phyloP scores from a whole-genome alignment of 2,888 invertebrate species.

The Scaptomyza cyrtandrae region DNA sequence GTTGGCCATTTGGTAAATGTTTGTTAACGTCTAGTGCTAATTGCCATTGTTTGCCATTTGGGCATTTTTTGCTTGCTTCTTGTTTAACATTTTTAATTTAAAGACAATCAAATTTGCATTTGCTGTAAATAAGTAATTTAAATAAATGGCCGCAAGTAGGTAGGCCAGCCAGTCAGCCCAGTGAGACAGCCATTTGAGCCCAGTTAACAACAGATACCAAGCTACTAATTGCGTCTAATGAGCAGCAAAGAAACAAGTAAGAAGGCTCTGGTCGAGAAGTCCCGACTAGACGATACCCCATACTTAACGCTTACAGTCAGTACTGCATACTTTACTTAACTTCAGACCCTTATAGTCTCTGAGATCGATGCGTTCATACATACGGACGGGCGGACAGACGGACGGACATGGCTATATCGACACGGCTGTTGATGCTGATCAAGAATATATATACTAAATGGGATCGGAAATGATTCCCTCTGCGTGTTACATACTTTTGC shows the following conservation, averaged over 20 bases:
- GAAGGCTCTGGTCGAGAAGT: too few relatives aligned
- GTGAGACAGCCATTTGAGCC: slow-evolving; percentile 29
- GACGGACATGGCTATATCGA: too few relatives aligned
- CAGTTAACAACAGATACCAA: slow-evolving; percentile 34
- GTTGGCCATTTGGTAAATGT: slow-evolving; percentile 70
- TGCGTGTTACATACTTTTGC: too few relatives aligned
- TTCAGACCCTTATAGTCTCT: too few relatives aligned
- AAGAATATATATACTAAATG: too few relatives aligned
- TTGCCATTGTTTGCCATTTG: slow-evolving; percentile 68
- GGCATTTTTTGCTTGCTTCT: slow-evolving; percentile 13
- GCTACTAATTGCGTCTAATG: slow-evolving; percentile 72
- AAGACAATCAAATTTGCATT: slow-evolving; percentile 74
- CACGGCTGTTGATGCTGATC: too few relatives aligned
- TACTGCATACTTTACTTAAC: too few relatives aligned
- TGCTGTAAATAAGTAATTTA: slow-evolving; percentile 71
- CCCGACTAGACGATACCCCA: too few relatives aligned
- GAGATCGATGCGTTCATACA: too few relatives aligned
- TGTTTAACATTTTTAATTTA: slow-evolving; percentile 63
- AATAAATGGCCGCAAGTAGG: slow-evolving; percentile 53
- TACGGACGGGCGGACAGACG: too few relatives aligned
- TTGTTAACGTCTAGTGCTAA: slow-evolving; percentile 67
- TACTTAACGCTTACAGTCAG: too few relatives aligned
- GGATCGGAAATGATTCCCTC: too few relatives aligned
- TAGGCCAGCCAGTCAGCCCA: slow-evolving; percentile 1
- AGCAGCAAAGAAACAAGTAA: slow-evolving; percentile 12